Evolutionary conservation across 2,888 invertebrate genomes (phyloP).

Genomic region (Antheraea yamamai): DNA sequence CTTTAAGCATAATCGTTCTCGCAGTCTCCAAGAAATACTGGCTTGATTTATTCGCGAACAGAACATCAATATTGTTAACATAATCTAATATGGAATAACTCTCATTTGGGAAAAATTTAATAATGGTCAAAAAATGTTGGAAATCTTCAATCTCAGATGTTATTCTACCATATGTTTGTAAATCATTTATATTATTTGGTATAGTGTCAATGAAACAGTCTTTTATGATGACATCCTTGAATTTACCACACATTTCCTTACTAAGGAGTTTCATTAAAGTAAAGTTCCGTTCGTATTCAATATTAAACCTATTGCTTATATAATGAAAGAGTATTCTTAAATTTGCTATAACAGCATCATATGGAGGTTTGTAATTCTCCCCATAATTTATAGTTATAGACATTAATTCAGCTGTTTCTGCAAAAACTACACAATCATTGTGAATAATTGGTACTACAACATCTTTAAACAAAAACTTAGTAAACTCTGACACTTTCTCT

Average conservation of each 20-base stretch:
- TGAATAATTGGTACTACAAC: slow-evolving; percentile 83
- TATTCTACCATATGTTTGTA: slow-evolving; percentile 84
- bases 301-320: slow-evolving; percentile 80
- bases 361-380: slow-evolving; percentile 66
- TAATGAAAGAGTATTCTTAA: slow-evolving; percentile 81
- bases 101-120: slow-evolving; percentile 82
- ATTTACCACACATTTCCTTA: slow-evolving; percentile 77
- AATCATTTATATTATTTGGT: slow-evolving; percentile 87
- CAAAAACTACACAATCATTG: slow-evolving; percentile 65
- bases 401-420: slow-evolving; percentile 58
- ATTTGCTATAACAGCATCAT: slow-evolving; percentile 81
- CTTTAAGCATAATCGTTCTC: slow-evolving; percentile 88
- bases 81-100: slow-evolving; percentile 85
- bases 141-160: slow-evolving; percentile 85
- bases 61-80: slow-evolving; percentile 86
- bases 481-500: slow-evolving; percentile 80
- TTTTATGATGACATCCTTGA: slow-evolving; percentile 85
- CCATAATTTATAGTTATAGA: slow-evolving; percentile 66
- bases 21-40: slow-evolving; percentile 87
- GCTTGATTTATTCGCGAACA: slow-evolving; percentile 90
- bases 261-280: slow-evolving; percentile 82
- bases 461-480: slow-evolving; percentile 80
- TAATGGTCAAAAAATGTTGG: slow-evolving; percentile 82
- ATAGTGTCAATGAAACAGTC: slow-evolving; percentile 89
- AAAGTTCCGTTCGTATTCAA: slow-evolving; percentile 63